phyloP scores from a whole-genome alignment of 1,140 invertebrate species.

The Rhynchophorus ferrugineus region DNA sequence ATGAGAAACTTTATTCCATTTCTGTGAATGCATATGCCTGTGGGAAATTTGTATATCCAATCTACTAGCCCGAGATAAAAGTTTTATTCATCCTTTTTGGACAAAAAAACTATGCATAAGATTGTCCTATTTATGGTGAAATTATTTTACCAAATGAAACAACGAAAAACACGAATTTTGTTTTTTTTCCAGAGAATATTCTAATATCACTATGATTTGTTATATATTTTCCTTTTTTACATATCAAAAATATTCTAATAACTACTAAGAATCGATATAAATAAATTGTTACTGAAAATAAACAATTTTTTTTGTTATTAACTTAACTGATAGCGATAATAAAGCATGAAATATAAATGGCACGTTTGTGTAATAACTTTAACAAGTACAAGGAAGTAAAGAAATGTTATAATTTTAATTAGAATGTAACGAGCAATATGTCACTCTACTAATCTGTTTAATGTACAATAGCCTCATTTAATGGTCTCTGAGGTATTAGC shows the following conservation, averaged over 20 bases:
- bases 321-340: no score
- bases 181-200: no score
- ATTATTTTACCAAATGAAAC: no score
- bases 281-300: no score
- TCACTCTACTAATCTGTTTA: conserved; percentile 23
- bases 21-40: not conserved
- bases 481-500: conserved; percentile 18
- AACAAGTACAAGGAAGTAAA: conserved; percentile 6
- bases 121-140: not conserved
- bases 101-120: not conserved
- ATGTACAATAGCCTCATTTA: conserved; percentile 21
- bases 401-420: conserved; percentile 19
- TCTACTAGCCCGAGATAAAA: not conserved
- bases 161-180: no score
- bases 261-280: no score
- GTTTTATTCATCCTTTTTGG: not conserved
- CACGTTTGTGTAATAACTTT: not conserved
- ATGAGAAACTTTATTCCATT: not conserved
- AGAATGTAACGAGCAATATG: conserved; percentile 22
- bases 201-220: no score
- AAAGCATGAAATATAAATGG: not conserved
- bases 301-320: no score
- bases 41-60: not conserved
- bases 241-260: no score
- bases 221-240: no score